Percentiles rank a stretch among this genome's conserved stretches.
phyloP scores from a whole-genome alignment of 2,113 vertebrate genomes.

The Caloenas nicobarica region DNA sequence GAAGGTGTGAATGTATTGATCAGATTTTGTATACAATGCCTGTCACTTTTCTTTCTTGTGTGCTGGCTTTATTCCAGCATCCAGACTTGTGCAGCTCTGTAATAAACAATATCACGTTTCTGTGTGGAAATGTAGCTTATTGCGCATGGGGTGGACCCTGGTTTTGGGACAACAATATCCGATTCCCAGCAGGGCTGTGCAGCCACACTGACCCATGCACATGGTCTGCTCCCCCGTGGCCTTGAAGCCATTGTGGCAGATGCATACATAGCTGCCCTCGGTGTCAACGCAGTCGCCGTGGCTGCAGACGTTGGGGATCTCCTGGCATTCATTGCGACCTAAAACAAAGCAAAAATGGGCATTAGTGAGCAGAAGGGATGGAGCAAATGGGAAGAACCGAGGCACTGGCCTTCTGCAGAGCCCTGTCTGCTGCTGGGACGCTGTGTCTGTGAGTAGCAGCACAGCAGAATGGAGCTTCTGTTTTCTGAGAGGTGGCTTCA shows the following conservation, averaged over 20 bases:
- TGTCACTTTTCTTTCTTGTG: too few species aligned
- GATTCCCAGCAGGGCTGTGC: not conserved
- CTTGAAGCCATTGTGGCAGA: slow-evolving; percentile 92
- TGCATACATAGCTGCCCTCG: slow-evolving; percentile 87
- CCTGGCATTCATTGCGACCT: slow-evolving; percentile 92
- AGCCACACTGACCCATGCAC: slow-evolving; percentile 85
- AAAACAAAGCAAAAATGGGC: not conserved
- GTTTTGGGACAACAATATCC: too few species aligned
- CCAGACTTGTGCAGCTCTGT: too few species aligned
- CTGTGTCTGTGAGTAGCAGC: not conserved
- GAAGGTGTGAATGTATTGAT: too few species aligned
- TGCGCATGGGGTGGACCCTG: too few species aligned
- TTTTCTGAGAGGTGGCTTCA: not conserved
- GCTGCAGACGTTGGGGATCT: slow-evolving; percentile 90
- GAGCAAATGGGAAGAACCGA: rapidly evolving
- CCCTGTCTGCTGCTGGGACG: too few species aligned
- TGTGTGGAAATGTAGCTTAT: too few species aligned
- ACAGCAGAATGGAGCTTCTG: rapidly evolving
- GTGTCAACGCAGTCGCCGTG: slow-evolving; percentile 91
- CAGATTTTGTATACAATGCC: too few species aligned
- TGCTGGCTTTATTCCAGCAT: too few species aligned
- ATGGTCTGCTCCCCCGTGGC: slow-evolving; percentile 88
- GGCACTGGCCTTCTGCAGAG: not conserved
- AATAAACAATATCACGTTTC: too few species aligned
- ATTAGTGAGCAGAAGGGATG: not conserved